A percentile compares a stretch with the other conserved stretches of the same genome.
Evolutionary conservation across 2,888 invertebrate genomes (phyloP).

Genomic region (Podotricha telesiphe): DNA sequence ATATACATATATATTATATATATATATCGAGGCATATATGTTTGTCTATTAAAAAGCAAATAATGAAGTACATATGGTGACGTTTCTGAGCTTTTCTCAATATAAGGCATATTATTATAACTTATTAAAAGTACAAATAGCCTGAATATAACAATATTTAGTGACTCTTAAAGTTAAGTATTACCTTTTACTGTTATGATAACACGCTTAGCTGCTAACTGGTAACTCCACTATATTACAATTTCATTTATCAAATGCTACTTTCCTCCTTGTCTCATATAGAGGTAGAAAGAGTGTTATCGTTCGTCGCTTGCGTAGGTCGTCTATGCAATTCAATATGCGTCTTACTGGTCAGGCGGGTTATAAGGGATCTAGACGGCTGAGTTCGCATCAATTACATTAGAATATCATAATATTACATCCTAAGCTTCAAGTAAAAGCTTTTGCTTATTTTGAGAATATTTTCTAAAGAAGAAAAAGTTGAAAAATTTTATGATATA

Average conservation of each 20-base stretch:
- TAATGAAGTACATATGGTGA: too few species aligned
- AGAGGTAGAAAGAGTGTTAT: constrained; percentile 43
- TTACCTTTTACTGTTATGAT: constrained; percentile 38
- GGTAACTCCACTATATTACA: constrained; percentile 8
- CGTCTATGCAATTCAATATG: constrained; percentile 47
- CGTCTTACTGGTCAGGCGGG: constrained; percentile 48
- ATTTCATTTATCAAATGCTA: constrained; percentile 35
- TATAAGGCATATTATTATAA: too few species aligned
- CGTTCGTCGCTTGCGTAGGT: constrained; percentile 48
- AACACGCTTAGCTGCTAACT: constrained; percentile 26
- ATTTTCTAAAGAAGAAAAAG: constrained; percentile 4
- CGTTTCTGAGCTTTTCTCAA: too few species aligned
- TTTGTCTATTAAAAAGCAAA: too few species aligned
- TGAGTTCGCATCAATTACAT: constrained; percentile 45
- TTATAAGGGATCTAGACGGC: constrained; percentile 44
- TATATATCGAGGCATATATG: too few species aligned
- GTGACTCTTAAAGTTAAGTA: constrained; percentile 7
- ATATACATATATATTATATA: too few species aligned
- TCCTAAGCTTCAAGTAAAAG: constrained; percentile 29
- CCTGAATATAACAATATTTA: background rate
- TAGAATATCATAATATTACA: constrained; percentile 41
- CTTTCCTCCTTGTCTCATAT: constrained; percentile 37
- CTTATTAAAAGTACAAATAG: background rate
- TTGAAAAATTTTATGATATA: too few species aligned
- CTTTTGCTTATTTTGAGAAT: background rate